Evolutionary conservation across 2,113 vertebrate species (phyloP).

Genomic region (Hydrochoerus hydrochaeris): DNA sequence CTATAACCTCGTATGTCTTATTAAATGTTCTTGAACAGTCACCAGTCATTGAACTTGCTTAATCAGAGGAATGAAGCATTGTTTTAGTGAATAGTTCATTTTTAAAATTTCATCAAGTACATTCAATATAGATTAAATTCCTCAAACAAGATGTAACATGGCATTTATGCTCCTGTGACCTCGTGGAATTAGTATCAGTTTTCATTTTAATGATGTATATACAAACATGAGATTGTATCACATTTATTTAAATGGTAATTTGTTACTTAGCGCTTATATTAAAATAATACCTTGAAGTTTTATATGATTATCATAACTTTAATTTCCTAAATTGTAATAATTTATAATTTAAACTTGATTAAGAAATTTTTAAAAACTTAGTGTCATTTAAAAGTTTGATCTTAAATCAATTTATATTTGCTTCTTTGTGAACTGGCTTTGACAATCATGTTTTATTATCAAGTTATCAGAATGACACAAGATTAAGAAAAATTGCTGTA

Average conservation of each 20-base stretch:
- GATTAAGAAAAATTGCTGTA: background rate
- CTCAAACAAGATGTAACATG: background rate
- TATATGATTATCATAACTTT: background rate
- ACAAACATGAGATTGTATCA: background rate
- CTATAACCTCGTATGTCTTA: background rate
- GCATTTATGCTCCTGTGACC: background rate
- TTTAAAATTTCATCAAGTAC: background rate
- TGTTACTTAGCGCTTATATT: background rate
- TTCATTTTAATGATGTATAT: background rate
- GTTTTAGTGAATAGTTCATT: background rate
- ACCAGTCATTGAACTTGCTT: background rate
- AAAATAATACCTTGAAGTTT: background rate
- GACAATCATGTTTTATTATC: conserved; percentile 27
- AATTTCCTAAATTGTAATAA: background rate
- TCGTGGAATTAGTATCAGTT: background rate
- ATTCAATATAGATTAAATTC: background rate
- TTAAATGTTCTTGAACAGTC: background rate
- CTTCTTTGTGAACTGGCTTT: background rate
- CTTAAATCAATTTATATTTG: background rate
- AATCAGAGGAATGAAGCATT: background rate
- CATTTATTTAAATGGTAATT: background rate
- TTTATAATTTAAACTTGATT: background rate
- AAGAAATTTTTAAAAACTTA: background rate
- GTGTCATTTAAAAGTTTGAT: background rate
- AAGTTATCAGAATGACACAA: background rate